Evolutionary conservation across 2,797 vertebrate species (phyloP).

Genomic region (Onychomys arenicola): DNA sequence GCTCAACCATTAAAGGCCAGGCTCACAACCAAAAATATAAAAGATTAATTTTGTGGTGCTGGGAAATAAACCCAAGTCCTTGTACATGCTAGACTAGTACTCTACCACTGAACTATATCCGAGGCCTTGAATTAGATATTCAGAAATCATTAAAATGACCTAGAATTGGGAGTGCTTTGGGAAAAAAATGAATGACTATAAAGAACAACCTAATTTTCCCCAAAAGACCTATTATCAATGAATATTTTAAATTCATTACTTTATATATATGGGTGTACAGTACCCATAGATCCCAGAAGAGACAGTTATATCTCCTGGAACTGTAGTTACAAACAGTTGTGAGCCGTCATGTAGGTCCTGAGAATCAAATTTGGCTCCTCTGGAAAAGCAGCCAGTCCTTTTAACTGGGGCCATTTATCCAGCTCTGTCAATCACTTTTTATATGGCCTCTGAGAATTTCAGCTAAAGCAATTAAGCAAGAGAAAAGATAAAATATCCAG

Average conservation of each 20-base stretch:
- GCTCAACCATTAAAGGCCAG: too few species aligned
- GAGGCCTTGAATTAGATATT: slow-evolving; percentile 47
- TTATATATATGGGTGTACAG: neutral
- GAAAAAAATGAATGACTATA: slow-evolving; percentile 1
- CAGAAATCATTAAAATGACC: slow-evolving; percentile 59
- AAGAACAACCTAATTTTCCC: slow-evolving; percentile 10
- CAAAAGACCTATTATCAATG: neutral
- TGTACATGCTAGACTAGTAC: neutral
- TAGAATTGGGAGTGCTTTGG: slow-evolving; percentile 19
- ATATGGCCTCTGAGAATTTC: neutral
- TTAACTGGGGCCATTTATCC: neutral
- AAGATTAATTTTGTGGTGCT: neutral
- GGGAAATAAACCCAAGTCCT: neutral
- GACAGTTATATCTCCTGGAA: neutral
- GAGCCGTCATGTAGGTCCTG: neutral
- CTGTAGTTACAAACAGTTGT: neutral
- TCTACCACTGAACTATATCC: neutral
- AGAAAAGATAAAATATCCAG: neutral
- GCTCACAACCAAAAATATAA: too few species aligned
- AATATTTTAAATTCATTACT: neutral
- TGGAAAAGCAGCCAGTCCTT: neutral
- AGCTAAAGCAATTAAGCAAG: neutral
- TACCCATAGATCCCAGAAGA: neutral
- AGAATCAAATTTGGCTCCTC: neutral
- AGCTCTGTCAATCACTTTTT: neutral